These are phyloP conservation scores for Leucosticte australis DNA, from an alignment of 2,113 vertebrate species.

Conservation along the genomic window DNA sequence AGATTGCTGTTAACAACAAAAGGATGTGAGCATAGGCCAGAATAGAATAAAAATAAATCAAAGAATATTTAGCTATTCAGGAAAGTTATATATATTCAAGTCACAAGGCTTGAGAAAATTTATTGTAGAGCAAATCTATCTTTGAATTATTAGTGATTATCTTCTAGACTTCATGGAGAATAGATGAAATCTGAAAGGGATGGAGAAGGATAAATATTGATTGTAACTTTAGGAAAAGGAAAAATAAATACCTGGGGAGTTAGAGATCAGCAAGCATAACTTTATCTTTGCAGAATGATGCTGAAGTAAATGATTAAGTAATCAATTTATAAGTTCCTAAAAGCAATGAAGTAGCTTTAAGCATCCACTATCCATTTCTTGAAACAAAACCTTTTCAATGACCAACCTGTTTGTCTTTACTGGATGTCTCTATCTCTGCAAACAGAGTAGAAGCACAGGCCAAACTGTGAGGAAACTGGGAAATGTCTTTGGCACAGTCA, in stretches of 20 bases:
- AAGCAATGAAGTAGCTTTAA: background rate
- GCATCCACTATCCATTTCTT: background rate
- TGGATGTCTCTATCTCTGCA: background rate
- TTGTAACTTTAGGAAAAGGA: background rate
- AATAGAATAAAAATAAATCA: background rate
- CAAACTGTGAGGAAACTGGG: accelerated
- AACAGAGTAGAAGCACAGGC: background rate
- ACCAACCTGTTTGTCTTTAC: background rate
- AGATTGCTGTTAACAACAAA: background rate
- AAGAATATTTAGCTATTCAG: background rate
- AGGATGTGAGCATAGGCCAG: background rate
- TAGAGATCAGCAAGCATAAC: background rate
- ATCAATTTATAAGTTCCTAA: background rate
- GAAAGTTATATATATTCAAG: conserved; percentile 17
- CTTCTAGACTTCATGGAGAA: background rate
- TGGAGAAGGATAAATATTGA: conserved; percentile 16
- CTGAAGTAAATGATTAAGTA: background rate
- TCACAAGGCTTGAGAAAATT: background rate
- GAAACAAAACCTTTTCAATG: background rate
- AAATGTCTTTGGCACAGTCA: background rate
- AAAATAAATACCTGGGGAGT: conserved; percentile 5
- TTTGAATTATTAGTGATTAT: background rate
- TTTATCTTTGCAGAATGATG: background rate
- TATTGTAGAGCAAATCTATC: background rate
- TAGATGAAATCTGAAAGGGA: conserved; percentile 10